Percentiles rank a stretch among this genome's conserved stretches.
Conservation (phyloP, 1,140 invertebrate genomes). For the Eriosoma lanigerum region DNA sequence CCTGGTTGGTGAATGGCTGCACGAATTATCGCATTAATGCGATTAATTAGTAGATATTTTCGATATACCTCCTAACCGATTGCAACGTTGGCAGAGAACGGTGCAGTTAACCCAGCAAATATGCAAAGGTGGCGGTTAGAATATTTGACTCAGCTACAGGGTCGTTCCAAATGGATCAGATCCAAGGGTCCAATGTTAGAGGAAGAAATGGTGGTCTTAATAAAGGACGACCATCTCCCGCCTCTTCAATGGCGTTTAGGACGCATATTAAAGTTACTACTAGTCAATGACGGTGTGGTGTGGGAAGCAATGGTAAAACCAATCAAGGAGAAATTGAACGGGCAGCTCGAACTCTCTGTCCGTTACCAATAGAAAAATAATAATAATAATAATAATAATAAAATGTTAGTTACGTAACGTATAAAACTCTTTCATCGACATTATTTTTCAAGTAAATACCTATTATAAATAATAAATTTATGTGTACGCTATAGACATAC, state of each 20-base stretch:
- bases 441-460: no score
- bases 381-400: no score
- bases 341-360: no score
- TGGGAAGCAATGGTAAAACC: conserved; percentile 29
- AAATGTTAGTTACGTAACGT: no score
- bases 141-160: background rate
- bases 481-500: no score
- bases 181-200: background rate
- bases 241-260: no score
- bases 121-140: background rate
- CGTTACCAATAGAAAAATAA: background rate
- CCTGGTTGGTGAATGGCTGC: conserved; percentile 51
- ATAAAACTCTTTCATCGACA: no score
- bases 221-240: conserved; percentile 51
- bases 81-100: no score
- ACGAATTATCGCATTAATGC: background rate
- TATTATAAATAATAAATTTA: no score
- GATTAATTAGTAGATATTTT: no score
- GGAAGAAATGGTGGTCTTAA: conserved; percentile 51
- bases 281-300: conserved; percentile 54
- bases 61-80: background rate
- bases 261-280: conserved; percentile 53
- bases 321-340: no score
- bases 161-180: background rate
- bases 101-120: no score